A percentile compares a stretch with the other conserved stretches of the same genome.
Evolutionary conservation across 2,113 vertebrate genomes (phyloP).

Genomic region (Zosterops pallidus): DNA sequence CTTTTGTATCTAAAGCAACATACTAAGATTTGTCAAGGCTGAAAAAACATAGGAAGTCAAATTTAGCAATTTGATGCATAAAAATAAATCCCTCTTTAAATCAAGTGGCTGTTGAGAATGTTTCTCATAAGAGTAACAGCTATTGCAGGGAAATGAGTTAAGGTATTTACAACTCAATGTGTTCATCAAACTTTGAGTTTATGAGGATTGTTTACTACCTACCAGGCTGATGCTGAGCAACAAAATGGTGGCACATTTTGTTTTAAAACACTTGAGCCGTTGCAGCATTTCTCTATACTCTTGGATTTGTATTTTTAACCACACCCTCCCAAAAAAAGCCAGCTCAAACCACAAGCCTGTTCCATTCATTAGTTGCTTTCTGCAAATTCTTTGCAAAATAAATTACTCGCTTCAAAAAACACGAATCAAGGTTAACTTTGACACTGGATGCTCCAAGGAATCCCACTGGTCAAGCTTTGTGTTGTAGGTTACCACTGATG

Average conservation of each 20-base stretch:
- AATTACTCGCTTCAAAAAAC: neutral
- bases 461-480: neutral
- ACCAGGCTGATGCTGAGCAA: neutral
- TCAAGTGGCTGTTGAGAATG: accelerated
- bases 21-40: neutral
- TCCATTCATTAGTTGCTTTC: neutral
- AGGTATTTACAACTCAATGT: neutral
- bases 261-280: neutral
- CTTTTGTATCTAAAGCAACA: neutral
- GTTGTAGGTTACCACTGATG: accelerated
- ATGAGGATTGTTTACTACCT: neutral
- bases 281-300: neutral
- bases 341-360: neutral
- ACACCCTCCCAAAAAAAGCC: accelerated
- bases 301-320: neutral
- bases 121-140: neutral
- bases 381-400: neutral
- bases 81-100: neutral
- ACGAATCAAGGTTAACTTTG: neutral
- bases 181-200: neutral
- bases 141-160: neutral
- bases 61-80: neutral
- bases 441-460: neutral
- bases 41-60: neutral
- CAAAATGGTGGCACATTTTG: neutral